Conservation (phyloP, 2,888 invertebrate species). For the Alloplasta piceator region DNA sequence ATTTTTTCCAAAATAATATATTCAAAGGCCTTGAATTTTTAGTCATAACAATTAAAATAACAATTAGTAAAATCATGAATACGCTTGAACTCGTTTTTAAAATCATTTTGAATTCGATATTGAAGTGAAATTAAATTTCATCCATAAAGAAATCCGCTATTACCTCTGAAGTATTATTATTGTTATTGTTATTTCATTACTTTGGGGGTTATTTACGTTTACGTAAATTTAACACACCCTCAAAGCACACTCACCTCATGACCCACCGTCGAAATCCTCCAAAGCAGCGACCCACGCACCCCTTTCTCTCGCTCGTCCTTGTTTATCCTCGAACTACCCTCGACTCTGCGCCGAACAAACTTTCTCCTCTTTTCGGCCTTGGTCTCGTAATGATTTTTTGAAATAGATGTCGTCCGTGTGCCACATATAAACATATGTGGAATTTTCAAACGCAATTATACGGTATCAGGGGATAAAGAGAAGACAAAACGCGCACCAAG, state of each 20-base stretch:
- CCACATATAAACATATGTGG: not conserved
- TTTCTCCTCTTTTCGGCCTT: not conserved
- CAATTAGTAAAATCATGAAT: not conserved
- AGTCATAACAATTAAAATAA: too few relatives aligned
- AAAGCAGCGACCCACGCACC: not conserved
- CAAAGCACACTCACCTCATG: slow-evolving; percentile 61
- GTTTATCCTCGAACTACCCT: slow-evolving; percentile 9
- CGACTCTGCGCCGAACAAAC: not conserved
- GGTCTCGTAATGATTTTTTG: not conserved
- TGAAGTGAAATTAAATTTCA: too few relatives aligned
- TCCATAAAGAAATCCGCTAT: too few relatives aligned
- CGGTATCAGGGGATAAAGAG: too few relatives aligned
- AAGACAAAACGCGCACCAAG: too few relatives aligned
- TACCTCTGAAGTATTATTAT: too few relatives aligned
- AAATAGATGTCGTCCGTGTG: not conserved
- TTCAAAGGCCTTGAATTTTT: too few relatives aligned
- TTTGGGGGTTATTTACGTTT: not conserved
- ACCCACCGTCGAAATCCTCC: slow-evolving; percentile 55
- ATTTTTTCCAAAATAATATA: too few relatives aligned
- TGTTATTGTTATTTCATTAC: not conserved
- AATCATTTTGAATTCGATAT: too few relatives aligned
- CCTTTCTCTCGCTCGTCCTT: slow-evolving; percentile 3
- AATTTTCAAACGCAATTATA: too few relatives aligned
- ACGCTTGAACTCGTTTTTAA: too few relatives aligned
- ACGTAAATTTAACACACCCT: too few relatives aligned